phyloP scores from a whole-genome alignment of 1,140 invertebrate genomes.

The Platyscapa corneri region DNA sequence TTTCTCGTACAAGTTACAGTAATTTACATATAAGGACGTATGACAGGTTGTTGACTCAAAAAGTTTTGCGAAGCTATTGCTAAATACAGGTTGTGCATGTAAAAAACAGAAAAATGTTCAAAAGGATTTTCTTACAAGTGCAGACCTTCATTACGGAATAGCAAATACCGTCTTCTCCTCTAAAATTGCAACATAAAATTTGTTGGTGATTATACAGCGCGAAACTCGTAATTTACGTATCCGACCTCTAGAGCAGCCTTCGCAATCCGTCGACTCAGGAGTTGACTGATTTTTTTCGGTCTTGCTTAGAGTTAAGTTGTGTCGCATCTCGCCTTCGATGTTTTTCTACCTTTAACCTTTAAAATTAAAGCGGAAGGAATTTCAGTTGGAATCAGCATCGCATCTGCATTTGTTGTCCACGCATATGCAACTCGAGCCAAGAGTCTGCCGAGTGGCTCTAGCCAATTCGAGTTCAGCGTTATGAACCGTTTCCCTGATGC shows the following conservation, averaged over 20 bases:
- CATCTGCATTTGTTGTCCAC: background rate
- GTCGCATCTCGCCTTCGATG: background rate
- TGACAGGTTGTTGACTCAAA: no score
- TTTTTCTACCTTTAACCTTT: background rate
- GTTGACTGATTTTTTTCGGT: no score
- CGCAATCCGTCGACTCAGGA: background rate
- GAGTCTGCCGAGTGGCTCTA: no score
- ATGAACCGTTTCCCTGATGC: background rate
- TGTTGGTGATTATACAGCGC: background rate
- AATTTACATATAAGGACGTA: no score
- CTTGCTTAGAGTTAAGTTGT: background rate
- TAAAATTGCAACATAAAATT: background rate
- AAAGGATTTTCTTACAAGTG: background rate
- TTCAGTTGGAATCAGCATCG: background rate
- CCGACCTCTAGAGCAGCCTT: background rate
- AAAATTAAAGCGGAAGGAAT: no score
- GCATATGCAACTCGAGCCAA: background rate
- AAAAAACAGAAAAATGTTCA: background rate
- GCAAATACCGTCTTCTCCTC: background rate
- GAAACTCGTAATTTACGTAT: background rate
- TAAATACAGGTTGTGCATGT: no score
- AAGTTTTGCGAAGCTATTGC: no score
- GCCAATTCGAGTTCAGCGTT: background rate
- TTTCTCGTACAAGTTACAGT: no score
- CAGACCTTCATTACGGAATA: background rate